Conservation (phyloP, 2,888 invertebrate genomes). For the Ophion slaviceki region DNA sequence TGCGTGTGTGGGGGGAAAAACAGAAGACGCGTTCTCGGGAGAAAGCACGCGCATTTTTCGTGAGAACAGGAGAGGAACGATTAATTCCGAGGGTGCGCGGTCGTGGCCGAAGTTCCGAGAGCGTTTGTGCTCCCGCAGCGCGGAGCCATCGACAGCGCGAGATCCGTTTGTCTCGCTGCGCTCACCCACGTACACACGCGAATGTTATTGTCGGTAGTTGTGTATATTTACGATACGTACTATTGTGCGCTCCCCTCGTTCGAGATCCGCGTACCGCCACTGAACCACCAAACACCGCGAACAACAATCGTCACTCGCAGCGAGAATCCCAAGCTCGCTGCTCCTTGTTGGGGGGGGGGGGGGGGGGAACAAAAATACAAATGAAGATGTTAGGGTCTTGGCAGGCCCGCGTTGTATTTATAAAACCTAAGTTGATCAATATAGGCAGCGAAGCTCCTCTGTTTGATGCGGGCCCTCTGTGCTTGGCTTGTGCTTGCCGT, state of each 20-base stretch:
- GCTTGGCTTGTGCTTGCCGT: slow-evolving; percentile 41
- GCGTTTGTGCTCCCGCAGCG: not conserved
- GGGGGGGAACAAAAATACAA: slow-evolving; percentile 22
- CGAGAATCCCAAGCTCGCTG: slow-evolving; percentile 11
- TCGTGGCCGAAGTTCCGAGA: slow-evolving; percentile 23
- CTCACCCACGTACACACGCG: not conserved
- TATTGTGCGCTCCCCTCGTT: slow-evolving; percentile 49
- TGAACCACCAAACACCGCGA: slow-evolving; percentile 40
- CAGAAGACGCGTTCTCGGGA: not conserved
- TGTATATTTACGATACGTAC: slow-evolving; percentile 59
- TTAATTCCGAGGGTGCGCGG: slow-evolving; percentile 12
- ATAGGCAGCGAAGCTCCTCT: slow-evolving; percentile 59
- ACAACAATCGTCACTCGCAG: slow-evolving; percentile 31
- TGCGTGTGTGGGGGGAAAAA: no score
- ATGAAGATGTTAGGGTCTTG: slow-evolving; percentile 50
- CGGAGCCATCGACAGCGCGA: slow-evolving; percentile 24
- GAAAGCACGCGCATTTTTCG: not conserved
- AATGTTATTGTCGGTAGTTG: slow-evolving; percentile 61
- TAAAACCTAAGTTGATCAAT: slow-evolving; percentile 64
- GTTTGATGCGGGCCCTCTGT: slow-evolving; percentile 46
- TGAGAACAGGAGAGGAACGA: slow-evolving; percentile 20
- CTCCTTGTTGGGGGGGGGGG: not conserved
- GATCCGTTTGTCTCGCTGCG: not conserved
- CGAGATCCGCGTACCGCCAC: slow-evolving; percentile 47
- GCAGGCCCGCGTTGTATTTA: slow-evolving; percentile 62